Evolutionary conservation across 2,113 vertebrate species (phyloP).

Genomic region (Smithornis capensis): DNA sequence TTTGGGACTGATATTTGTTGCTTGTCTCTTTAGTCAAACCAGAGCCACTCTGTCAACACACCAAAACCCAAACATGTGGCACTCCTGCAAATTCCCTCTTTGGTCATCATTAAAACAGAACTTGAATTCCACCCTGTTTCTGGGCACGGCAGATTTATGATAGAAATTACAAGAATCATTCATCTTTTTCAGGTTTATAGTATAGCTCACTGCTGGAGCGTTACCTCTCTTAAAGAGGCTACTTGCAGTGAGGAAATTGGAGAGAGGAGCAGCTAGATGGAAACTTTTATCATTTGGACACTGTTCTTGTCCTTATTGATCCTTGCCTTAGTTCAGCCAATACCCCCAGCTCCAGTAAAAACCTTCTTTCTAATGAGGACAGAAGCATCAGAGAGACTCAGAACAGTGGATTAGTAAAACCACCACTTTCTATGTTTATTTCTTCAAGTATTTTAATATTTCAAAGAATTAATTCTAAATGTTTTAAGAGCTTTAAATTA

Average conservation of each 20-base stretch:
- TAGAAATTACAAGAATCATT: slow-evolving; percentile 44
- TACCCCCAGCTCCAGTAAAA: not conserved
- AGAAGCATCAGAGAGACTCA: not conserved
- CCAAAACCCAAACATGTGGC: not conserved
- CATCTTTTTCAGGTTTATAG: slow-evolving; percentile 28
- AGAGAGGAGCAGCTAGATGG: not conserved
- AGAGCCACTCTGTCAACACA: not conserved
- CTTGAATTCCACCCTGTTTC: not conserved
- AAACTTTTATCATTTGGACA: slow-evolving; percentile 13
- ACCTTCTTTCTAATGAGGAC: not conserved
- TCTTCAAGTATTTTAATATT: slow-evolving; percentile 65
- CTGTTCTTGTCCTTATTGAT: not conserved
- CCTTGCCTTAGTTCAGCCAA: not conserved
- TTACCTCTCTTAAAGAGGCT: not conserved
- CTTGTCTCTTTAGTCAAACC: not conserved
- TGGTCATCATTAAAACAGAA: not conserved
- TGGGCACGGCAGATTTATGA: slow-evolving; percentile 23
- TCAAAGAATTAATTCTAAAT: slow-evolving; percentile 56
- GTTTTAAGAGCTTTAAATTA: slow-evolving; percentile 73
- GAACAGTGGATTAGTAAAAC: not conserved
- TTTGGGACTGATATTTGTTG: not conserved
- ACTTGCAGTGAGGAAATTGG: slow-evolving; percentile 9
- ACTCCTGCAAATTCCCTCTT: not conserved
- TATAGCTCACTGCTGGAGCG: not conserved
- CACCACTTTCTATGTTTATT: not conserved